phyloP scores from a whole-genome alignment of 92 coral and sea anemone species.

The Anthopleura xanthogrammica region DNA sequence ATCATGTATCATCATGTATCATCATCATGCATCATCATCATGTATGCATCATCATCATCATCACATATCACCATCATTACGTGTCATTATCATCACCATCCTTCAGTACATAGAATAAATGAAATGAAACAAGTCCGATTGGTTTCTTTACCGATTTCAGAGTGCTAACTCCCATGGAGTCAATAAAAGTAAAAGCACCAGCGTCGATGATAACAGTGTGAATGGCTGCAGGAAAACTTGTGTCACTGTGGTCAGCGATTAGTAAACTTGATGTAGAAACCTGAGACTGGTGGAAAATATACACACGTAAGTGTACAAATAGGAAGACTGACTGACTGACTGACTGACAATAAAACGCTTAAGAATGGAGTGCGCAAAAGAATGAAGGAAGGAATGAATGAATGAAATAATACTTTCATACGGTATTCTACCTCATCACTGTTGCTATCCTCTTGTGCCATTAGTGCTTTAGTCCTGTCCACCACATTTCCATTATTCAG shows the following conservation, averaged over 20 bases:
- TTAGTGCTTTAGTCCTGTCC: background rate
- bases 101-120: no score
- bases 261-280: background rate
- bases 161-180: conserved; percentile 67
- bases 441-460: background rate
- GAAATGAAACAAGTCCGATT: background rate
- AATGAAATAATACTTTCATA: background rate
- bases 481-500: background rate
- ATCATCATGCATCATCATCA: no score
- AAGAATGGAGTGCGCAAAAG: background rate
- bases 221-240: background rate
- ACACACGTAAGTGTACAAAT: background rate
- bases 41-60: no score
- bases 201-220: conserved; percentile 70
- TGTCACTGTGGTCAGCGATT: background rate
- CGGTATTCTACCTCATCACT: background rate
- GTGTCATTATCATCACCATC: no score
- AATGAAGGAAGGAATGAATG: background rate
- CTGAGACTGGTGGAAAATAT: background rate
- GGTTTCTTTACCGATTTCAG: conserved; percentile 47
- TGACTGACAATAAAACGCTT: background rate
- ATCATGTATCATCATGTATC: no score
- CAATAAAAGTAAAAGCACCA: conserved; percentile 68
- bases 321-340: background rate
- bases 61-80: no score